Base-by-base conservation (phyloP, 2,888 invertebrate genomes). In the Ctenicera cuprea region DNA sequence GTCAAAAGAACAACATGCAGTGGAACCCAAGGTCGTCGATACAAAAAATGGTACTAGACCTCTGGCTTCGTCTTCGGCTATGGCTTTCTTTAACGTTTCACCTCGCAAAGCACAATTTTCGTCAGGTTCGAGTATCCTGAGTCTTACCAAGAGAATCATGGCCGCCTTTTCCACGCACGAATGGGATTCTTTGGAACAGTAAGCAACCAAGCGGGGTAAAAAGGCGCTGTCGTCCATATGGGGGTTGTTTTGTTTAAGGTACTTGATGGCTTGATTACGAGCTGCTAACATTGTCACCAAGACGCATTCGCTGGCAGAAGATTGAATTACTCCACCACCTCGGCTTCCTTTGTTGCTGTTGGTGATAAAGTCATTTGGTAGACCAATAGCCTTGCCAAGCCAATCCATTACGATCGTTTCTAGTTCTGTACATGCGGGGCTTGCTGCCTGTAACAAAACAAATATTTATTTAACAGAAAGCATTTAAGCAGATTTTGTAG, bases 21-120 rank as follows among this genome's bases (percentile, higher is more conserved):
- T 96, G 0, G 96, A 94, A 0, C 97, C 96, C 9, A 96, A 87
- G 0, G 95, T 96, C 0, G 94, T 91, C 1, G 93, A 93, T 18
- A 95, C 95, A 84, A 94, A 96, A 85, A 96, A 95, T 1, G 96
- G 96, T 20, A 94, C 91, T 54, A 96, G 85, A 0, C 95, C 95
- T 37, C 91, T 90, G 12, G 90, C 90, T 67, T 92, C 88, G 85
- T 96, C 96, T 81, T 94, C 93, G 84, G 91, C 88, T 80, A 94
- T 91, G 0, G 92, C 91, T 76, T 90, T 88, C 45, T 89, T 87
- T 1, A 94, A 86, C 0, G 90, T 89, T 70, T 90, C 89, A 0
- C 93, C 93, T 11, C 93, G 88, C 62, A 94, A 87, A 43, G 90
- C 88, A 77, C 92, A 91, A 65, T 91, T 90, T 16, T 92, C 91